Base-by-base conservation (phyloP, 2,113 vertebrate genomes). In the Cranoglanis bouderius region DNA sequence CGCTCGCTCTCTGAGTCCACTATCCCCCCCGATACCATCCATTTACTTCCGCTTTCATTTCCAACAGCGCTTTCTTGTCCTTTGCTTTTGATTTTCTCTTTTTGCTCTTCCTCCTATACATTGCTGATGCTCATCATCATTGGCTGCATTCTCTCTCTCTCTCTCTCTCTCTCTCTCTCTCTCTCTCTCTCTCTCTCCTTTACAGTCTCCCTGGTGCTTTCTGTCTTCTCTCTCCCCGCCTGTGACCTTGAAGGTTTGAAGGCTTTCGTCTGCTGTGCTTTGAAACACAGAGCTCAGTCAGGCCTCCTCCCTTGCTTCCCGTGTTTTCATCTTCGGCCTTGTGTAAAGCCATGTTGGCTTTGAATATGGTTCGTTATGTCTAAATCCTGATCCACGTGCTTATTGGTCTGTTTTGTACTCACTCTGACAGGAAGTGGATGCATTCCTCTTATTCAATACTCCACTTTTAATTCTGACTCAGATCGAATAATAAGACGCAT, bases 211-310 rank as follows among this genome's bases (percentile, higher is more conserved):
- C 67, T 91, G 89, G 84, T 87, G 91, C 85, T 72, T 85, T 92
- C 74, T 90, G 67, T 89, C 90, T 87, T 75, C 78, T 83, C n/a
- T 87, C 83, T 90, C 87, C 82, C 85, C 85, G 81, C 82, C 59
- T 49, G 88, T 96, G 95, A 96, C 96, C 95, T 96, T 96, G 95
- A 94, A 93, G 77, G 88, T 94, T 96, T 96, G 95, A 94, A 93
- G 77, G 89, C 86, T 94, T 92, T 94, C 87, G 61, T 91, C 85
- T 89, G 87, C 86, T 94, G 92, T 94, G 93, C 93, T 92, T 91
- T 93, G 91, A 92, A 93, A 94, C 88, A 89, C 91, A 91, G 88
- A 91, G 87, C 82, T 82, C 82, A 70, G 75, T 86, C 72, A 81
- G 72, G 19, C 84, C 38, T 87, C 65, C 63, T 84, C 40, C 88